Evolutionary conservation across 2,113 vertebrate genomes (phyloP).

Genomic region (Larimichthys polyactis): DNA sequence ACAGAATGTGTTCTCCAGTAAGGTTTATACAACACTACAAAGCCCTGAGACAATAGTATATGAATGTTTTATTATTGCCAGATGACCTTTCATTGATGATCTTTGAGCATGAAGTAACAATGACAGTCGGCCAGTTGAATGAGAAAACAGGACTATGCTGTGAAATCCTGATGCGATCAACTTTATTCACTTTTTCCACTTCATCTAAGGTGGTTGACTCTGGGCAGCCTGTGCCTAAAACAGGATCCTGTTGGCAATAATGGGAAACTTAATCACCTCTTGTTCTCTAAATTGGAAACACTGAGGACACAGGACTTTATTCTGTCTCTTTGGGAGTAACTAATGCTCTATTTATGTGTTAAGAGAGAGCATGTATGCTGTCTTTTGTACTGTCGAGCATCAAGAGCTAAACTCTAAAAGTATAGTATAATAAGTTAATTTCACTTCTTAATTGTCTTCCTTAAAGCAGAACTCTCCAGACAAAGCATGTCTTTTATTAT

Average conservation of each 20-base stretch:
- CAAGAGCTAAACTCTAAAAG: not conserved
- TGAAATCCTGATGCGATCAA: slow-evolving; percentile 46
- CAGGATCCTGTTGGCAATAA: slow-evolving; percentile 23
- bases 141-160: slow-evolving; percentile 30
- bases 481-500: too few relatives aligned
- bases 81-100: not conserved
- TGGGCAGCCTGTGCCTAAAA: slow-evolving; percentile 22
- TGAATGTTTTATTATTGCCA: too few relatives aligned
- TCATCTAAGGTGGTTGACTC: slow-evolving; percentile 22
- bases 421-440: not conserved
- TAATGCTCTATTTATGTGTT: not conserved
- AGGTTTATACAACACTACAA: slow-evolving; percentile 25
- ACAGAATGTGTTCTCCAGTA: slow-evolving; percentile 13
- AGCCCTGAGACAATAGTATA: not conserved
- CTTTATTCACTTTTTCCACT: slow-evolving; percentile 46
- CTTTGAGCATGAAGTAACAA: slow-evolving; percentile 39
- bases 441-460: not conserved
- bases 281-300: slow-evolving; percentile 27
- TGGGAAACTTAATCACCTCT: slow-evolving; percentile 24
- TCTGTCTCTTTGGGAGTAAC: not conserved
- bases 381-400: not conserved
- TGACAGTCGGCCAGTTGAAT: slow-evolving; percentile 28
- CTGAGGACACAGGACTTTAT: slow-evolving; percentile 3
- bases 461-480: too few relatives aligned
- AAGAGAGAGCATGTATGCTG: not conserved